Evolutionary conservation across 2,888 invertebrate genomes (phyloP).

Genomic region (Ptychoptera albimana): DNA sequence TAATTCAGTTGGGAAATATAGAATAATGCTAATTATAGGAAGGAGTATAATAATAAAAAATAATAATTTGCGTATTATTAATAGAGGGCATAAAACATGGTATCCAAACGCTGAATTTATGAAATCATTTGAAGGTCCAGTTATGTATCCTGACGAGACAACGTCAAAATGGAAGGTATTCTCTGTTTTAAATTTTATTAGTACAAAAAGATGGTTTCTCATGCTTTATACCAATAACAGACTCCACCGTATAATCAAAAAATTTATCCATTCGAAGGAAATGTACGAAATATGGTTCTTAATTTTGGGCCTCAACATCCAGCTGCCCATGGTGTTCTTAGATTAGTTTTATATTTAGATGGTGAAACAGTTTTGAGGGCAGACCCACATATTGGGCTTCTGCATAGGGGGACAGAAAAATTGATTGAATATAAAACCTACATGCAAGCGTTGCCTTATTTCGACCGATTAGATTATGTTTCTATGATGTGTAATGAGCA

Average conservation of each 20-base stretch:
- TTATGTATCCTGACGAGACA: slow-evolving; percentile 38
- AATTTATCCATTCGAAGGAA: slow-evolving; percentile 36
- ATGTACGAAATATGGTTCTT: slow-evolving; percentile 46
- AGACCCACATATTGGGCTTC: slow-evolving; percentile 73
- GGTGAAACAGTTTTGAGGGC: slow-evolving; percentile 66
- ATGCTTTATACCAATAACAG: slow-evolving; percentile 23
- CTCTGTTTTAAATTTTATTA: too few species aligned
- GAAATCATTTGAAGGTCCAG: slow-evolving; percentile 36
- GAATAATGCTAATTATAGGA: too few species aligned
- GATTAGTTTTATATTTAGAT: slow-evolving; percentile 63
- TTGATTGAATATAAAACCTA: slow-evolving; percentile 82
- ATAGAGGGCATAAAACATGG: slow-evolving; percentile 32
- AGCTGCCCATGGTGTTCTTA: slow-evolving; percentile 77
- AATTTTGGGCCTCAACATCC: slow-evolving; percentile 88
- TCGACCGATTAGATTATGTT: slow-evolving; percentile 78
- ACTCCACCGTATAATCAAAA: slow-evolving; percentile 25
- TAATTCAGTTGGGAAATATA: too few species aligned
- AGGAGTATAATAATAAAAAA: too few species aligned
- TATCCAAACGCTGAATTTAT: slow-evolving; percentile 46
- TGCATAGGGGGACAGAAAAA: slow-evolving; percentile 82
- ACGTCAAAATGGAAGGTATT: slow-evolving; percentile 17
- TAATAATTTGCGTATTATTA: too few species aligned
- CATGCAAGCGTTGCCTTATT: slow-evolving; percentile 66
- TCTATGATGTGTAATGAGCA: slow-evolving; percentile 74
- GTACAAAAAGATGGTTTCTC: neutral